Conservation (phyloP, 2,113 vertebrate species). For the Laticauda laticaudata region DNA sequence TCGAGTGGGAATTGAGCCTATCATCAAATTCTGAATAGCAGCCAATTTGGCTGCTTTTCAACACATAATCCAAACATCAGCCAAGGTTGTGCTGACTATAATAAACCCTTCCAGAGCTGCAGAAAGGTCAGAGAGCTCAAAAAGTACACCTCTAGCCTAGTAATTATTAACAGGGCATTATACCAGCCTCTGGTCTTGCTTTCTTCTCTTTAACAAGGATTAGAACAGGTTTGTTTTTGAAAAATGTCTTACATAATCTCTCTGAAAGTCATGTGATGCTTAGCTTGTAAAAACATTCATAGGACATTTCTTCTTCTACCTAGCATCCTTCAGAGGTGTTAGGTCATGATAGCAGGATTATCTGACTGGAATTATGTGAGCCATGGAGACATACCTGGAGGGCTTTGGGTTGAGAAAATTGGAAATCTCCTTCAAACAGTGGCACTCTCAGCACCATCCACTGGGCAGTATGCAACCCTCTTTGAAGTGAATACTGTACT, state of each 20-base stretch:
- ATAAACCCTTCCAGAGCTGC: conserved; percentile 59
- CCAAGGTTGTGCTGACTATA: conserved; percentile 65
- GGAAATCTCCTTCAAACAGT: neutral
- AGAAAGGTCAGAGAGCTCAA: conserved; percentile 65
- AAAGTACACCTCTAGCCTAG: conserved; percentile 40
- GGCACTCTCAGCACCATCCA: neutral
- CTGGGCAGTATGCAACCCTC: neutral
- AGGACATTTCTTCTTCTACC: neutral
- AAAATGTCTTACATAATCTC: neutral
- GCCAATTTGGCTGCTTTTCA: conserved; percentile 61
- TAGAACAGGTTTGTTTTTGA: neutral
- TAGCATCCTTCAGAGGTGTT: neutral
- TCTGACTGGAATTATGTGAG: neutral
- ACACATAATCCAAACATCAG: conserved; percentile 61
- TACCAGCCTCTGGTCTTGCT: conserved; percentile 53
- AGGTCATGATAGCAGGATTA: neutral
- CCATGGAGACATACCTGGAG: neutral
- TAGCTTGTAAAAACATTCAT: neutral
- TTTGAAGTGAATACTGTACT: neutral
- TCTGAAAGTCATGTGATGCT: neutral
- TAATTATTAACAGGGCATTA: conserved; percentile 75
- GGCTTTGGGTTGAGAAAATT: neutral
- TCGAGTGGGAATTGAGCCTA: neutral
- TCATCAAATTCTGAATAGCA: conserved; percentile 34
- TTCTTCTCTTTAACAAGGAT: conserved; percentile 1